Base-by-base conservation (phyloP, 1,140 invertebrate species). In the Meloidogyne hapla region DNA sequence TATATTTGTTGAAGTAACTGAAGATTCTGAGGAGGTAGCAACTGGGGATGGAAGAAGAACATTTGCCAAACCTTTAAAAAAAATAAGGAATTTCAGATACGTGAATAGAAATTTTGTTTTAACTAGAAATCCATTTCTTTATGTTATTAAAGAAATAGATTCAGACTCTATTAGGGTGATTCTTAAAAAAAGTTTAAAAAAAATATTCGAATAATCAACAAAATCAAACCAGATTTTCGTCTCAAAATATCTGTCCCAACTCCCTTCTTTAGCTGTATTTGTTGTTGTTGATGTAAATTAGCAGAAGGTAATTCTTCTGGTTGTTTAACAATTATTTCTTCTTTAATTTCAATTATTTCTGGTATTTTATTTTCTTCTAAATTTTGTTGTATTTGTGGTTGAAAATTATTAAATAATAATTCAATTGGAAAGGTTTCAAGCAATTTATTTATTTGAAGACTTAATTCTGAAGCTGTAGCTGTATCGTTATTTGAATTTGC, bases 191-290 rank as follows among this genome's bases (percentile, higher is more conserved):
- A n/a, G n/a, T n/a, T n/a, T n/a, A n/a, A n/a, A n/a, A n/a, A n/a
- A n/a, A n/a, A n/a, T n/a, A n/a, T n/a, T n/a, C n/a, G n/a, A n/a
- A n/a, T n/a, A n/a, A n/a, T n/a, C n/a, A n/a, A n/a, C n/a, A n/a
- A n/a, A 63, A 23, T 10, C 23, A 15, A n/a, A 75, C 74, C 74
- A 13, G 74, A 69, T 75, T 75, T 75, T 63, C 74, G 69, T 15
- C 48, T 26, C 25, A 73, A n/a, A 40, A 18, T 63, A 23, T 73
- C 56, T 21, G 25, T 40, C 0, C 15, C 15, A 0, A 15, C 40
- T 26, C 23, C 28, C 3, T 33, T 40, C 23, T 73, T 63, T 72
- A 23, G 23, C 8, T 2, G 10, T 9, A 68, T n/a, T 70, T 18
- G 18, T 26, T 45, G 38, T 45, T 15, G 5, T 21, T 70, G 69